Base-by-base conservation (phyloP, 2,113 vertebrate genomes). In the Scomber japonicus region DNA sequence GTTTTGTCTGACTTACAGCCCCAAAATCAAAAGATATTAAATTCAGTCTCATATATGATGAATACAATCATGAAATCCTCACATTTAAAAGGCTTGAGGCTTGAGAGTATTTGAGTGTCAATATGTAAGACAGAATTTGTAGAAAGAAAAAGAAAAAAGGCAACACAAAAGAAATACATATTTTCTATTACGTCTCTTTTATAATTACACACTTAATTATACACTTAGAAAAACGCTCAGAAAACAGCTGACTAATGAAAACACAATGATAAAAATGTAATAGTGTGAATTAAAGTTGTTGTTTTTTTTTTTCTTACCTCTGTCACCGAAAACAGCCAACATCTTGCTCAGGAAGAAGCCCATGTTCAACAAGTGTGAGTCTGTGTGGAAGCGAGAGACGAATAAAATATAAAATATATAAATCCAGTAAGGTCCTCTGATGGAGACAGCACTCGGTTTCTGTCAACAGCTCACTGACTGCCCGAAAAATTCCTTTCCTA, bases 251-350 rank as follows among this genome's bases (percentile, higher is more conserved):
- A 59, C 0, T 19, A 15, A 31, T 17, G 35, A 46, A 61, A n/a
- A 57, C 1, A 12, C 24, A 5, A 51, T 46, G 7, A 13, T 12
- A 3, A 35, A 69, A 45, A 6, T 45, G 35, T 35, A 19, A 40
- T 12, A 21, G 54, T 24, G 14, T 56, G 7, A 56, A 59, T 11
- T 59, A 10, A 11, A 40, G 11, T 17, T 17, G 7, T 40, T 21
- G 6, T 54, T 10, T 15, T 8, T 15, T 8, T 30, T 40, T 4
- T 15, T 56, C 85, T 89, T 80, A 96, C 95, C 94, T 92, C 50
- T 89, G 83, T 96, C 90, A 0, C 95, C 95, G 81, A 96, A 95
- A 61, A 96, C 89, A 27, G 94, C 87, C 94, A 96, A 90, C 83
- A 96, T 88, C 88, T 95, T 96, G 30, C 94, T 87, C 62, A 95